Evolutionary conservation across 1,140 invertebrate species (phyloP), one percentile per base, ranked within the genome.

Genomic region (Penaeus japonicus): DNA sequence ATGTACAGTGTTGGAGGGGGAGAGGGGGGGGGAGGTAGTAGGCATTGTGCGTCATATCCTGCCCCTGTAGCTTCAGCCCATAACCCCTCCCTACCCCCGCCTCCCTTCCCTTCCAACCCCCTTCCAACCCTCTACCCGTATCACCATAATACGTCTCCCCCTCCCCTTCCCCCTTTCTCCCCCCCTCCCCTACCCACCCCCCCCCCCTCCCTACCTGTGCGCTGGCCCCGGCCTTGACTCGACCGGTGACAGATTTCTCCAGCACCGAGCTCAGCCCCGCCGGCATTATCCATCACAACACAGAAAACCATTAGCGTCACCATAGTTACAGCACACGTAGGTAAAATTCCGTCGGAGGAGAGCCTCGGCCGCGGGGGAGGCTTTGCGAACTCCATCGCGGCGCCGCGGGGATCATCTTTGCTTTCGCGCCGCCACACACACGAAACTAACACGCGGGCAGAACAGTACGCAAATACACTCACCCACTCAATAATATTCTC

Each of bases 231-330:
- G 77, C 75, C 84, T 86, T 86, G 75, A 75, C 54, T 62, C 57
- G 35, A 20, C 55, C 70, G 30, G 54, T 77, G 77, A 57, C 55
- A 79, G 77, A 86, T 86, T 86, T 86, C 84, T 86, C 70, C 55
- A 35, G 32, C 84, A 62, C 55, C 53, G 75, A 86, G 73, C 27
- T 77, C 27, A 30, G 35, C 27, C 70, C 70, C 70, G 35, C 17
- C 70, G 17, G 17, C n/a, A 27, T 73, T 32, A 27, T 73, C 70
- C n/a, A 4, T 27, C 70, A 30, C 70, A 30, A 15, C 35, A 32
- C 30, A 20, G 70, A 73, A 7, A 27, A 27, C 24, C 70, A 73
- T 73, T 73, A 73, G 27, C 35, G 70, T 73, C 35, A 18, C 70
- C 70, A 73, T 73, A 32, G 70, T 73, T 73, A 73, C 70, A 73